Evolutionary conservation across 2,888 invertebrate genomes (phyloP).

Genomic region (Zelleria hepariella): DNA sequence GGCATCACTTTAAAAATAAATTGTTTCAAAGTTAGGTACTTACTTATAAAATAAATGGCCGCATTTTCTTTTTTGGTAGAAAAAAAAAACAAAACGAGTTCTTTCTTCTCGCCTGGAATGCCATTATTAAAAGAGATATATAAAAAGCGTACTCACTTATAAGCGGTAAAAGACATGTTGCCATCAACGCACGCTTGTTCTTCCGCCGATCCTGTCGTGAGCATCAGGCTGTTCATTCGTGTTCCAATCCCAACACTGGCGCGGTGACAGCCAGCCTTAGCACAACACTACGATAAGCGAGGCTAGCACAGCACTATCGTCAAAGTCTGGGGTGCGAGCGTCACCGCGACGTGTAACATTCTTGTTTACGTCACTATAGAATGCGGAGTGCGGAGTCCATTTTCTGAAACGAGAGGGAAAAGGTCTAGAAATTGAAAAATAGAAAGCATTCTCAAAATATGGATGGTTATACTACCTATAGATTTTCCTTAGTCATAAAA

Average conservation of each 20-base stretch:
- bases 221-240: slow-evolving; percentile 68
- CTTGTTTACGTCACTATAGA: slow-evolving; percentile 48
- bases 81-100: no score
- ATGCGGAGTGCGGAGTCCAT: slow-evolving; percentile 19
- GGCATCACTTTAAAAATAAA: no score
- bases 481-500: no score
- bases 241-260: slow-evolving; percentile 10
- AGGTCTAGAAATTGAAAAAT: background rate
- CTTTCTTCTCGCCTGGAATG: no score
- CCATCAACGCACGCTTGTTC: slow-evolving; percentile 59
- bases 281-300: slow-evolving; percentile 33
- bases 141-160: slow-evolving; percentile 45
- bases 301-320: slow-evolving; percentile 19
- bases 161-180: slow-evolving; percentile 64
- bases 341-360: slow-evolving; percentile 41
- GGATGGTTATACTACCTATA: no score
- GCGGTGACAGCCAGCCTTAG: slow-evolving; percentile 6
- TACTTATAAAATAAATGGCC: no score
- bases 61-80: no score
- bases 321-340: slow-evolving; percentile 34
- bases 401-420: slow-evolving; percentile 29
- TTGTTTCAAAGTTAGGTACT: no score
- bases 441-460: no score
- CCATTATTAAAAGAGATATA: background rate
- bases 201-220: slow-evolving; percentile 53